Evolutionary conservation across 2,888 invertebrate genomes (phyloP), one percentile per base, ranked within the genome.

Genomic region (Clostera curtula): DNA sequence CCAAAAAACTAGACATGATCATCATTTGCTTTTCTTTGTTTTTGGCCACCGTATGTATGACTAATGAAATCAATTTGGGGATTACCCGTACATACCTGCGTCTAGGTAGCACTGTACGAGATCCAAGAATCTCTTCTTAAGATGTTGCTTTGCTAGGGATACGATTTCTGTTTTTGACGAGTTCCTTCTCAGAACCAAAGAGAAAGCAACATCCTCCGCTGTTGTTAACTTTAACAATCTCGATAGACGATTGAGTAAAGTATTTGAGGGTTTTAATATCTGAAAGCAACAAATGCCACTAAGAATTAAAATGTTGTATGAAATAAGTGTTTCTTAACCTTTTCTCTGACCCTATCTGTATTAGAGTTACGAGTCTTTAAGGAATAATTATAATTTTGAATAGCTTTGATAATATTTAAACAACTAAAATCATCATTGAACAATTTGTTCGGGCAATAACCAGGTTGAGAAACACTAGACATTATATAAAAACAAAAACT

Each of bases 191-290:
- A 97, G 83, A 36, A 94, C 92, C 57, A 97, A 86, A 32, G 94
- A 93, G 75, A 97, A 91, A 25, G 93, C 91, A 59, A 96, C 93
- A 87, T 97, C 97, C 80, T 96, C 95, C 23, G 96, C 91, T 52
- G 93, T 89, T 36, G 92, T 92, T 59, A 97, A 88, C 69, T 92
- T 92, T 59, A 96, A 88, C 58, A 93, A 88, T 85, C 93, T 92
- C 74, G 93, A 92, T 55, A 97, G 86, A 65, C 94, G 92, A 60
- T 88, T 86, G 69, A 97, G 89, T 67, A 96, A 88, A 68, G 93
- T 91, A 51, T 90, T 85, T 50, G 92, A 87, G 49, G 93, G 89
- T 76, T 91, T 92, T 54, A 94, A 82, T 56, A 88, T 89, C 95
- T 95, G 85, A 46, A 79, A 79, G 42, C 34, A 55, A 56, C 34